Evolutionary conservation across 2,113 vertebrate species (phyloP).

Genomic region (Ammodytes marinus): DNA sequence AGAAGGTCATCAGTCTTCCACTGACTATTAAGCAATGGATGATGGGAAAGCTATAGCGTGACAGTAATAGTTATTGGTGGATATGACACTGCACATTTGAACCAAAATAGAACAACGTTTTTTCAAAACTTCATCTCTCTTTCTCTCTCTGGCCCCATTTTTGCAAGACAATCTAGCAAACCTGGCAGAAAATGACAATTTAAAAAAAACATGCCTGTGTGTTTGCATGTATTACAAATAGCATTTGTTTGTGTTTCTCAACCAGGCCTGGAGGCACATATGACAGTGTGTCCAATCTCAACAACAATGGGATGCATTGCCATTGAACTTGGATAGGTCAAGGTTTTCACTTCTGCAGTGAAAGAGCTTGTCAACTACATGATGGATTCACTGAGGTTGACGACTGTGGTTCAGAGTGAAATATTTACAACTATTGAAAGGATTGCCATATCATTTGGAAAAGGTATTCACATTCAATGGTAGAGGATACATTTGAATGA

Average conservation of each 20-base stretch:
- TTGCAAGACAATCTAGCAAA: constrained; percentile 11
- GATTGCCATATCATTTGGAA: not conserved
- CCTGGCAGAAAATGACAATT: not conserved
- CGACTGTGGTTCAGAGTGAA: not conserved
- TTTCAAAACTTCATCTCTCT: constrained; percentile 45
- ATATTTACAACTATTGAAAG: not conserved
- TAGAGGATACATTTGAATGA: too few relatives aligned
- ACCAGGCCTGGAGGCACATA: not conserved
- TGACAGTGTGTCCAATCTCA: not conserved
- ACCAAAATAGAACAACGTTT: constrained; percentile 27
- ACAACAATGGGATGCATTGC: not conserved
- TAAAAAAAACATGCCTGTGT: not conserved
- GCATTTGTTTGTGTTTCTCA: not conserved
- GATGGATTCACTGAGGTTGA: not conserved
- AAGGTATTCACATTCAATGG: too few relatives aligned
- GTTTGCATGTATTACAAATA: not conserved
- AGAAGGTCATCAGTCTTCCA: not conserved
- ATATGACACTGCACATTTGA: constrained; percentile 42
- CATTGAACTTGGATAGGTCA: too few relatives aligned
- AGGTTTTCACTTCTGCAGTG: not conserved
- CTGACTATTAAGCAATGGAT: not conserved
- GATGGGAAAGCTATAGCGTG: constrained; percentile 21
- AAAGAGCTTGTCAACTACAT: not conserved
- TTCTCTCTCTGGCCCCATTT: constrained; percentile 47
- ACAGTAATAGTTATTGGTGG: constrained; percentile 36